Evolutionary conservation across 2,797 vertebrate species (phyloP).

Genomic region (Mormyrus proboscirostris): DNA sequence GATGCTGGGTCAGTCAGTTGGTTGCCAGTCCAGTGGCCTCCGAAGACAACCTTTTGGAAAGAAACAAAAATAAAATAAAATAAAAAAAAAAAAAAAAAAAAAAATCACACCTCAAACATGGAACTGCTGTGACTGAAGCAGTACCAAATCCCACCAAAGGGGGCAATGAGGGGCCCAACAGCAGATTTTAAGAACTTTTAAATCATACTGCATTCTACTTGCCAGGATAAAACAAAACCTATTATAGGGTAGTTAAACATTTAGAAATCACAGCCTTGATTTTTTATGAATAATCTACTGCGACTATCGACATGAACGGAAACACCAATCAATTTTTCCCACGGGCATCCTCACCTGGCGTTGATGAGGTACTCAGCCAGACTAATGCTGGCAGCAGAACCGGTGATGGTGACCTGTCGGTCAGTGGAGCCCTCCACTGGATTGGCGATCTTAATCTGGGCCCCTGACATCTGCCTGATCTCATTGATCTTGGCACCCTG

Average conservation of each 20-base stretch:
- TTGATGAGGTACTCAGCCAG: conserved; percentile 95
- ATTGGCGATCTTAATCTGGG: conserved; percentile 95
- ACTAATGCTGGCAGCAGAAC: conserved; percentile 89
- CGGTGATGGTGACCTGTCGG: conserved; percentile 91
- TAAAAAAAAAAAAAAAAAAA: not conserved
- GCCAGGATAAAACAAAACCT: not conserved
- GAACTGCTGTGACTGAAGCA: not conserved
- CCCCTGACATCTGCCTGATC: conserved; percentile 95
- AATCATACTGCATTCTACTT: not conserved
- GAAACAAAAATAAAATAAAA: not conserved
- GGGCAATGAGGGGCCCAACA: not conserved
- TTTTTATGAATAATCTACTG: not conserved
- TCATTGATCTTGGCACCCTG: conserved; percentile 94
- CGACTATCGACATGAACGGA: not conserved
- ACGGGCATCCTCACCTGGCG: conserved; percentile 72
- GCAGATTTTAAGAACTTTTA: not conserved
- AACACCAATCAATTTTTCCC: not conserved
- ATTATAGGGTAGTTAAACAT: not conserved
- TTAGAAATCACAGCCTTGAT: not conserved
- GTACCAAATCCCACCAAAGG: not conserved
- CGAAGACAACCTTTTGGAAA: conserved; percentile 78
- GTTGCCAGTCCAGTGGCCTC: conserved; percentile 96
- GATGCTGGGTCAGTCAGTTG: conserved; percentile 81
- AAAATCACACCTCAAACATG: not conserved
- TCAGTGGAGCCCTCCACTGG: conserved; percentile 89